phyloP scores from a whole-genome alignment of 1,140 invertebrate species.

The Potamilus streckersoni region DNA sequence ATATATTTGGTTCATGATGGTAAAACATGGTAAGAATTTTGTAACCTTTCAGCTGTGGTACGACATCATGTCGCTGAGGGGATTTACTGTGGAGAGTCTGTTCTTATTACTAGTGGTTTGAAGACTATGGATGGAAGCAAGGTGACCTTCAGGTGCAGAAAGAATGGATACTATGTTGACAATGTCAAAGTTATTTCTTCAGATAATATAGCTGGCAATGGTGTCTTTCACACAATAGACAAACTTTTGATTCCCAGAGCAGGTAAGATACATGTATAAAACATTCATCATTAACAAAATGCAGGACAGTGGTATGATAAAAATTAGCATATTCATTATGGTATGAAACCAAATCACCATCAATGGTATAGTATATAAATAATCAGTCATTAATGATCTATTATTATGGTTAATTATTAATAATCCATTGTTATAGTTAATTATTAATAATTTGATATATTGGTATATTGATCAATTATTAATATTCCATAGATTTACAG shows the following conservation, averaged over 20 bases:
- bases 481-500: no score
- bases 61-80: conserved; percentile 49
- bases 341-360: no score
- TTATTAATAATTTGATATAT: no score
- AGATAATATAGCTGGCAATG: conserved; percentile 65
- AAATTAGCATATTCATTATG: no score
- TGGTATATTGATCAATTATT: no score
- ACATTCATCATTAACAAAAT: no score
- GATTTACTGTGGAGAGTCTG: conserved; percentile 46
- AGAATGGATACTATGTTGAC: conserved; percentile 41
- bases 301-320: no score
- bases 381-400: no score
- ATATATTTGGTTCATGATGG: no score
- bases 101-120: conserved; percentile 41
- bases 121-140: conserved; percentile 42
- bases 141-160: conserved; percentile 43
- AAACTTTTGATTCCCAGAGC: conserved; percentile 72
- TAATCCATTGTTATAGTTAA: no score
- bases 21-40: neutral
- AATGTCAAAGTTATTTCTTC: conserved; percentile 44
- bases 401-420: no score
- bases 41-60: conserved; percentile 41
- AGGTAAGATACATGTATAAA: conserved; percentile 1
- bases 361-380: no score
- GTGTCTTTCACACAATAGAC: conserved; percentile 66